Conservation (phyloP, 2,888 invertebrate genomes). For the Drosophila heteroneura region DNA sequence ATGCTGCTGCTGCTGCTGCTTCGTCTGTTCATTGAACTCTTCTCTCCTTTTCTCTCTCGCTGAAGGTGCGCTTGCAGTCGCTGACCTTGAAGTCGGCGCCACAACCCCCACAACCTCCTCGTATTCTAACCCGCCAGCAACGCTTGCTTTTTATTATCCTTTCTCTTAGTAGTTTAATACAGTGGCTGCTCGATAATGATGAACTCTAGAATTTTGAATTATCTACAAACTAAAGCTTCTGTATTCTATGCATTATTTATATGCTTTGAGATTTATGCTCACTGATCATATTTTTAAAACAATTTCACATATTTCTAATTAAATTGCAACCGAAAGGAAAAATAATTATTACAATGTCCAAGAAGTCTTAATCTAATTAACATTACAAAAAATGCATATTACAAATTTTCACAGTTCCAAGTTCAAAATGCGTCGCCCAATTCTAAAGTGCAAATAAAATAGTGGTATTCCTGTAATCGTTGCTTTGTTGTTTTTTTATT, state of each 20-base stretch:
- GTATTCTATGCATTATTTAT: not conserved
- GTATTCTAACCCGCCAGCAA: not conserved
- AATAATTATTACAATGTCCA: not conserved
- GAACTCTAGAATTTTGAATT: not conserved
- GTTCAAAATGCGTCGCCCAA: not conserved
- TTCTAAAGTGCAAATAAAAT: not conserved
- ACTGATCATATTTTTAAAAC: not conserved
- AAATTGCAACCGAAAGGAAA: not conserved
- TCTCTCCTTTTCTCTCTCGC: conserved; percentile 33
- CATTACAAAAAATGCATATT: not conserved
- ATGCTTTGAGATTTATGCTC: not conserved
- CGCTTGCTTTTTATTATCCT: not conserved
- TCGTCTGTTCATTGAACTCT: conserved; percentile 64
- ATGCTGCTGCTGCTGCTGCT: conserved; percentile 29
- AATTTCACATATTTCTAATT: not conserved
- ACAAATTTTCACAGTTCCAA: not conserved
- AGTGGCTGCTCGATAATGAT: not conserved
- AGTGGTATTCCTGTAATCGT: not conserved
- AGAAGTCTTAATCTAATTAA: not conserved
- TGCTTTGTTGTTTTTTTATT: conserved; percentile 21
- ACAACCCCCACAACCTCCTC: not conserved
- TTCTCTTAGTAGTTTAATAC: not conserved
- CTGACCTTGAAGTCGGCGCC: conserved; percentile 61
- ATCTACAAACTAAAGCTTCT: not conserved
- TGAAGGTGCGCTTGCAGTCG: conserved; percentile 45